Percentiles rank a stretch among this genome's conserved stretches.
Conservation (phyloP, 2,113 vertebrate genomes). For the Hippocampus zosterae region DNA sequence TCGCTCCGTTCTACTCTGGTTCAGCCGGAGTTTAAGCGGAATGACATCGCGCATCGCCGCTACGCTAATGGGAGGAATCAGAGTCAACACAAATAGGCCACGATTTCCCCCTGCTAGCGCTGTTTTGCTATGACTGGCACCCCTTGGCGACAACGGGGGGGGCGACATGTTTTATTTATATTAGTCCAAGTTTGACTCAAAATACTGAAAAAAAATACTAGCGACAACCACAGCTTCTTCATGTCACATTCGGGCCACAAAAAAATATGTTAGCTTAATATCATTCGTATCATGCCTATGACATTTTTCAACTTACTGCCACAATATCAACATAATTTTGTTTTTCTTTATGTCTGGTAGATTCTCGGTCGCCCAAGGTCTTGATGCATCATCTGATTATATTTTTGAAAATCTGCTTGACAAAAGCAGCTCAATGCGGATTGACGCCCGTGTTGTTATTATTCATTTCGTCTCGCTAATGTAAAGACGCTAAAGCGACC, state of each 20-base stretch:
- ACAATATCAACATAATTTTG: too few species aligned
- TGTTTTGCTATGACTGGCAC: conserved; percentile 6
- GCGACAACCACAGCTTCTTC: not conserved
- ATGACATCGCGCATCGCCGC: not conserved
- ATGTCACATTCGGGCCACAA: not conserved
- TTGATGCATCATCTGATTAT: too few species aligned
- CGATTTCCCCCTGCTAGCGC: conserved; percentile 14
- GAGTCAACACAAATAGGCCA: conserved; percentile 5
- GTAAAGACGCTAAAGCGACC: not conserved
- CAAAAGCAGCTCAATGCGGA: too few species aligned
- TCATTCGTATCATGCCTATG: not conserved
- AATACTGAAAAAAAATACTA: not conserved
- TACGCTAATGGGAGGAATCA: not conserved
- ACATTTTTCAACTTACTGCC: too few species aligned
- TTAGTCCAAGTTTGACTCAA: not conserved
- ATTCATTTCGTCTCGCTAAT: too few species aligned
- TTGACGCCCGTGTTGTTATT: too few species aligned
- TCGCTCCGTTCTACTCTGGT: not conserved
- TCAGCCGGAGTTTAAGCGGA: not conserved
- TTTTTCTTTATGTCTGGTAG: too few species aligned
- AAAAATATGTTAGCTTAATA: not conserved
- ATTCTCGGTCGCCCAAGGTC: not conserved
- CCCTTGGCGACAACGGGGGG: not conserved
- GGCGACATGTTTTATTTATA: conserved; percentile 16
- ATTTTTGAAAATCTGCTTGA: not conserved